Evolutionary conservation across 2,113 vertebrate genomes (phyloP).

Genomic region (Pterophyllum scalare): DNA sequence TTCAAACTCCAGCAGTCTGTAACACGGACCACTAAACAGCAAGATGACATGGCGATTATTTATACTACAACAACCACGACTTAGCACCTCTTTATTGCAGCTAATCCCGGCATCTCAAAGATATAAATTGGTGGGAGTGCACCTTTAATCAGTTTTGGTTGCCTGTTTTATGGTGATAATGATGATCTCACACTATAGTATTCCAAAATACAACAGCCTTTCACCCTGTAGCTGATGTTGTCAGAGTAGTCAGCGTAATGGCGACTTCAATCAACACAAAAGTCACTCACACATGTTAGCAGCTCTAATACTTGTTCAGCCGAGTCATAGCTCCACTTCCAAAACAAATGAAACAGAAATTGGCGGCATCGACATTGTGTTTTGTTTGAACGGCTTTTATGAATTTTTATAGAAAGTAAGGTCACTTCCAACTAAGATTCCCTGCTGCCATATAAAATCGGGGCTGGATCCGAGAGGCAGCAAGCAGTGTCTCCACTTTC

Average conservation of each 20-base stretch:
- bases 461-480: too few species aligned
- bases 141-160: background rate
- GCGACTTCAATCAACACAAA: background rate
- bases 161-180: background rate
- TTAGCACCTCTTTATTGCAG: too few species aligned
- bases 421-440: too few species aligned
- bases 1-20: background rate
- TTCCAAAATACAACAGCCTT: too few species aligned
- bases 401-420: too few species aligned
- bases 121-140: background rate
- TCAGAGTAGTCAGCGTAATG: background rate
- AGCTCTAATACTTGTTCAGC: conserved; percentile 8
- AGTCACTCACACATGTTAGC: background rate
- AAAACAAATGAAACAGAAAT: background rate
- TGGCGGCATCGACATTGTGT: too few species aligned
- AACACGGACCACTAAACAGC: too few species aligned
- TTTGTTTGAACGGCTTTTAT: too few species aligned
- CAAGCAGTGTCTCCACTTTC: too few species aligned
- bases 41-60: background rate
- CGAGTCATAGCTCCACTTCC: background rate
- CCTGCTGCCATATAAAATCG: too few species aligned
- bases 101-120: too few species aligned
- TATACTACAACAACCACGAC: too few species aligned
- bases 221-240: background rate
- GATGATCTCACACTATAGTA: background rate